These are phyloP conservation scores for Agrotis segetum DNA, from an alignment of 2,888 invertebrate genomes.

Conservation along the genomic window DNA sequence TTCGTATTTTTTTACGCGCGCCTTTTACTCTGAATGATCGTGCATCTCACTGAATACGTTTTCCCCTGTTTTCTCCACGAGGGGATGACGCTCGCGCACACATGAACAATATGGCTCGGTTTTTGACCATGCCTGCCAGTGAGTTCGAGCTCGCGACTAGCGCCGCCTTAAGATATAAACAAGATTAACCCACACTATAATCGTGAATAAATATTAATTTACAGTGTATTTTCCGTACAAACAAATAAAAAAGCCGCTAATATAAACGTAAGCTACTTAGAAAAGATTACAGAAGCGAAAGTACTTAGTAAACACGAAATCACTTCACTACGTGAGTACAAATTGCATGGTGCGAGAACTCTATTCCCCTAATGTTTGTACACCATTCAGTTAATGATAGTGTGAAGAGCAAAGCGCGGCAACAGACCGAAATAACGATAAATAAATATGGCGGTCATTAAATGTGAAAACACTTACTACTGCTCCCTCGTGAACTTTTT, in stretches of 20 bases:
- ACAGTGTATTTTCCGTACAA: not conserved
- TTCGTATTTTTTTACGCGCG: no score
- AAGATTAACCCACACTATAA: not conserved
- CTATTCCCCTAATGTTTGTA: constrained; percentile 62
- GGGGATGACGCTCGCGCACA: no score
- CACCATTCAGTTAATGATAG: constrained; percentile 59
- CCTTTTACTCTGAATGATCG: no score
- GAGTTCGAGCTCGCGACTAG: no score
- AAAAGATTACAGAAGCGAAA: constrained; percentile 29
- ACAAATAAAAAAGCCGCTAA: constrained; percentile 4
- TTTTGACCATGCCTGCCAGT: no score
- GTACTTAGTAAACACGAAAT: constrained; percentile 30
- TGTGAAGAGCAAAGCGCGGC: constrained; percentile 58
- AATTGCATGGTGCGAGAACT: constrained; percentile 58
- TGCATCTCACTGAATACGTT: no score
- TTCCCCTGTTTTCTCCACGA: no score
- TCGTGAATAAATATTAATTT: not conserved
- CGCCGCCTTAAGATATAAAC: not conserved
- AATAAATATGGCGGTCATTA: constrained; percentile 61
- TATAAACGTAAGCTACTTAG: constrained; percentile 17
- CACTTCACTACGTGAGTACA: constrained; percentile 42
- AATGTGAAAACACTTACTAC: constrained; percentile 55
- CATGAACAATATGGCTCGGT: no score
- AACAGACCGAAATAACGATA: constrained; percentile 52
- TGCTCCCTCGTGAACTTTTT: constrained; percentile 43